A percentile compares a stretch with the other conserved stretches of the same genome.
These are phyloP conservation scores for Phalacrocorax aristotelis DNA, from an alignment of 2,113 vertebrate species.

Conservation along the genomic window DNA sequence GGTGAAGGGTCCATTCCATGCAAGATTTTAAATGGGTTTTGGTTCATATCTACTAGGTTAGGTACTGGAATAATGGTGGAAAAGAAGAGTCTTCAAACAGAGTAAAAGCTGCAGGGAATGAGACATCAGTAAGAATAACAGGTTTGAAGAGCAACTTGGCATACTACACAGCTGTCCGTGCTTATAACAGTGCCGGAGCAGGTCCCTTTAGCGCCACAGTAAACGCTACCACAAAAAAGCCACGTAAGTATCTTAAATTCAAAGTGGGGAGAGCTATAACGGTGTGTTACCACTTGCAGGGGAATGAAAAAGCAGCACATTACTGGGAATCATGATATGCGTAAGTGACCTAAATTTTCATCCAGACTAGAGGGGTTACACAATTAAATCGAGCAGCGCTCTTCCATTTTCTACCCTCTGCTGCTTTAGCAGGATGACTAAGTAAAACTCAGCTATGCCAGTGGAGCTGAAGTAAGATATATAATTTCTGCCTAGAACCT, in stretches of 20 bases:
- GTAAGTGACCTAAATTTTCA: neutral
- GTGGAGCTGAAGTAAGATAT: neutral
- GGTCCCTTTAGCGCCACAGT: constrained; percentile 88
- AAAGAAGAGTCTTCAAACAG: constrained; percentile 87
- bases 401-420: neutral
- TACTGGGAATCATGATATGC: neutral
- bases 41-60: constrained; percentile 75
- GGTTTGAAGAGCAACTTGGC: constrained; percentile 84
- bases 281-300: neutral
- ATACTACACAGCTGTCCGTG: constrained; percentile 87
- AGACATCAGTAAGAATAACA: constrained; percentile 82
- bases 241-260: constrained; percentile 78
- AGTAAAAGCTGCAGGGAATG: constrained; percentile 85
- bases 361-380: neutral
- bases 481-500: neutral
- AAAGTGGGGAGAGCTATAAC: neutral
- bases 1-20: neutral
- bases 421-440: neutral
- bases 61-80: constrained; percentile 89
- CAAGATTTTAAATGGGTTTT: neutral
- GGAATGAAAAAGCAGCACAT: neutral
- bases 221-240: constrained; percentile 92
- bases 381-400: neutral
- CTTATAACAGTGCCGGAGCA: constrained; percentile 89
- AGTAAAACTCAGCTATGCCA: neutral